Conservation (phyloP, 2,888 invertebrate genomes). For the Ochropleura leucogaster region DNA sequence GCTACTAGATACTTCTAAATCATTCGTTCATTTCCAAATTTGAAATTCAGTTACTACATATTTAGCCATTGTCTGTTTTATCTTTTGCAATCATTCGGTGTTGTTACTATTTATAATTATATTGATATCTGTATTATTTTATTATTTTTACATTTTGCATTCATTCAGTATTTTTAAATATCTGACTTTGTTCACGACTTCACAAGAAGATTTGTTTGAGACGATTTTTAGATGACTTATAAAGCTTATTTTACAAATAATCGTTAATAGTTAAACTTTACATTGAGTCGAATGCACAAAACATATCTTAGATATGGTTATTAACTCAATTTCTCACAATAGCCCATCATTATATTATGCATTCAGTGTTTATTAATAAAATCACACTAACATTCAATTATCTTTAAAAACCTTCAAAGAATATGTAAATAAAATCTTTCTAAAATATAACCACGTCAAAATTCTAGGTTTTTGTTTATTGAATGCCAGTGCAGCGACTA, state of each 20-base stretch:
- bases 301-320: neutral
- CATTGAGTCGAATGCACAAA: neutral
- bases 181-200: neutral
- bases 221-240: neutral
- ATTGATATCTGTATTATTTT: neutral
- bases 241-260: neutral
- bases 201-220: neutral
- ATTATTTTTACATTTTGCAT: neutral
- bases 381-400: neutral
- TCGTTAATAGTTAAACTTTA: too few species aligned
- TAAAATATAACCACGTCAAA: neutral
- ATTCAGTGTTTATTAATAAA: neutral
- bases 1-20: neutral
- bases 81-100: neutral
- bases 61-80: neutral
- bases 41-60: neutral
- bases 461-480: slow-evolving; percentile 17
- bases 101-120: neutral
- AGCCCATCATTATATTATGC: neutral
- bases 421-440: slow-evolving; percentile 1
- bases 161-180: neutral
- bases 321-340: neutral
- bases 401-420: neutral
- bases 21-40: neutral
- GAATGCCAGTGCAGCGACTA: slow-evolving; percentile 26